These are phyloP conservation scores for Theonella swinhoei DNA, from an alignment of 37 sponge, comb jelly and placozoan genomes.

Conservation along the genomic window DNA sequence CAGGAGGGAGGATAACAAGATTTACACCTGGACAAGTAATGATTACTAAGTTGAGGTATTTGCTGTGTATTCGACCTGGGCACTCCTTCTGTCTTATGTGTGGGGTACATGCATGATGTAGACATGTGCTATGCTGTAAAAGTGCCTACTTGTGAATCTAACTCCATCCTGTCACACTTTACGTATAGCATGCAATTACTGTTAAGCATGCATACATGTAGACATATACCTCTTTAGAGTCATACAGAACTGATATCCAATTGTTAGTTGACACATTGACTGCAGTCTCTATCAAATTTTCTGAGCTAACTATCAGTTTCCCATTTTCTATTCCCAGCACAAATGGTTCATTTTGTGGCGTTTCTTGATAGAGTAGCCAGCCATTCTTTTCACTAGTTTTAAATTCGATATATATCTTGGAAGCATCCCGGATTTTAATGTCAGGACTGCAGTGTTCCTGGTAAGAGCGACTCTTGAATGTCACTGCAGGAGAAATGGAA, in stretches of 20 bases:
- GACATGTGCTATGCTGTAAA: no score
- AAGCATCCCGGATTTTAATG: background rate
- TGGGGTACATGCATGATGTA: background rate
- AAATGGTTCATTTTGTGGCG: background rate
- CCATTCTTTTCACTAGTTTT: constrained; percentile 14
- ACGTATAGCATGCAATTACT: no score
- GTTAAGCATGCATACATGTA: no score
- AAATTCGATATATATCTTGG: constrained; percentile 43
- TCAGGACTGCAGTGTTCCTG: constrained; percentile 18
- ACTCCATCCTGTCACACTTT: no score
- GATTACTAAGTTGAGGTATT: background rate
- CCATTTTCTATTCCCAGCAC: constrained; percentile 18
- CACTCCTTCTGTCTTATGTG: background rate
- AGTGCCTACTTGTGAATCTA: no score
- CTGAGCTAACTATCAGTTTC: background rate
- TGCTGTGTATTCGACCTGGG: background rate
- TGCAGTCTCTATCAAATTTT: background rate
- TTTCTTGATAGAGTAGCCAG: constrained; percentile 33
- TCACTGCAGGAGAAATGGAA: constrained; percentile 27
- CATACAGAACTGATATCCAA: background rate
- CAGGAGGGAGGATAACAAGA: background rate
- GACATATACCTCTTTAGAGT: background rate
- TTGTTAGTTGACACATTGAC: background rate
- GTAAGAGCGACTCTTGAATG: constrained; percentile 38
- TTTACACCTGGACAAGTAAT: background rate